Evolutionary conservation across 2,113 vertebrate species (phyloP), one percentile per base, ranked within the genome.

Genomic region (Lichenostomus cassidix): DNA sequence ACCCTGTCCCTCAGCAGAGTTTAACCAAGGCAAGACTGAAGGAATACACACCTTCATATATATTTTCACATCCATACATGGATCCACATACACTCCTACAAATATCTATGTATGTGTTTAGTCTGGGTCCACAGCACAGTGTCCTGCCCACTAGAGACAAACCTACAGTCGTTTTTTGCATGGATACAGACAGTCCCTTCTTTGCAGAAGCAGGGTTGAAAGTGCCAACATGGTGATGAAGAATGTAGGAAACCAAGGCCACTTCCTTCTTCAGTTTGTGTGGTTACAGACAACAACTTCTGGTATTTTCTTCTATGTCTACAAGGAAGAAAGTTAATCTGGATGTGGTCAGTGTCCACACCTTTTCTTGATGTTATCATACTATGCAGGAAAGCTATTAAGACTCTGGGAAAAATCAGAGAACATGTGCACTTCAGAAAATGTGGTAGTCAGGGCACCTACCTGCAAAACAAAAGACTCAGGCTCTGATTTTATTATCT

Each of bases 41-140:
- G 15, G 28, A 78, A 37, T 42, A 64, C 3, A 53, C 7, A 69
- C 4, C 9, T 68, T 55, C 6, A 20, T 10, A 11, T 7, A 12
- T 35, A 22, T 80, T 79, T 76, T 56, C 46, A 49, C 52, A 44
- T 47, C 52, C 16, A 37, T 19, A 9, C 15, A 27, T 5, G 9
- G 5, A 22, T 18, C 10, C 16, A 19, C 3, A 12, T 13, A 24
- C 5, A 25, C 7, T 52, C 0, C 0, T 12, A 82, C 1, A 15
- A 0, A 20, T 3, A 58, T 8, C 4, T 12, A 7, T 21, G 15
- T 16, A 50, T 55, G 24, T 12, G 47, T 60, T 7, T 5, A 58
- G 7, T 53, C 37, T 78, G 47, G 20, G 39, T 21, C 46, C 33
- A 50, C 20, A 75, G 23, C 19, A 44, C 0, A 0, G 7, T n/a